These are phyloP conservation scores for Vultur gryphus DNA, from an alignment of 2,797 vertebrate genomes.

Conservation along the genomic window DNA sequence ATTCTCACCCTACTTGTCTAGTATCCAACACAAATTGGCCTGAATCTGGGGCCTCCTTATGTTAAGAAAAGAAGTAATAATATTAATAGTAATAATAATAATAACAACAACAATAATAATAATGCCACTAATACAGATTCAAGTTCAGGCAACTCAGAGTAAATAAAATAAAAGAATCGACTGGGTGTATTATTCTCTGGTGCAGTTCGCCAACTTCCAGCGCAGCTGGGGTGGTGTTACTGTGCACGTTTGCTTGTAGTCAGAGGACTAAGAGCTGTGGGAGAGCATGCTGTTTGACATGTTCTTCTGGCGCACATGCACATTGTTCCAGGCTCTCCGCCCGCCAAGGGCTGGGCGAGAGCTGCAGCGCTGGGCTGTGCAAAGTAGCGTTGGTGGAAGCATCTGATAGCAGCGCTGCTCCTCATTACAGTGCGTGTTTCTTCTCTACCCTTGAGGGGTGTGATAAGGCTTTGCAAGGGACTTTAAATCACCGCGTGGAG, in stretches of 20 bases:
- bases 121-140: not conserved
- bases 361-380: not conserved
- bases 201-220: not conserved
- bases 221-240: not conserved
- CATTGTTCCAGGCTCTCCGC: not conserved
- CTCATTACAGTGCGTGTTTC: not conserved
- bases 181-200: not conserved
- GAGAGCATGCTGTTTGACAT: not conserved
- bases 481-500: not conserved
- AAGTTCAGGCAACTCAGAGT: not conserved
- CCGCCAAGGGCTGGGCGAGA: not conserved
- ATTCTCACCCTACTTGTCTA: not conserved
- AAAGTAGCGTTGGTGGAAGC: not conserved
- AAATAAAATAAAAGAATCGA: not conserved
- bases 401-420: not conserved
- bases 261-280: not conserved
- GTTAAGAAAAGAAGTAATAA: not conserved
- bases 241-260: not conserved
- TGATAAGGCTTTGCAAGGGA: not conserved
- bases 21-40: not conserved
- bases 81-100: not conserved
- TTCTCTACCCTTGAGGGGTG: not conserved
- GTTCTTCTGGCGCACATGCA: not conserved
- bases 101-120: accelerated
- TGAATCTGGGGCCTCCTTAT: not conserved